Evolutionary conservation across 2,113 vertebrate genomes (phyloP), one percentile per base, ranked within the genome.

Genomic region (Equus przewalskii): DNA sequence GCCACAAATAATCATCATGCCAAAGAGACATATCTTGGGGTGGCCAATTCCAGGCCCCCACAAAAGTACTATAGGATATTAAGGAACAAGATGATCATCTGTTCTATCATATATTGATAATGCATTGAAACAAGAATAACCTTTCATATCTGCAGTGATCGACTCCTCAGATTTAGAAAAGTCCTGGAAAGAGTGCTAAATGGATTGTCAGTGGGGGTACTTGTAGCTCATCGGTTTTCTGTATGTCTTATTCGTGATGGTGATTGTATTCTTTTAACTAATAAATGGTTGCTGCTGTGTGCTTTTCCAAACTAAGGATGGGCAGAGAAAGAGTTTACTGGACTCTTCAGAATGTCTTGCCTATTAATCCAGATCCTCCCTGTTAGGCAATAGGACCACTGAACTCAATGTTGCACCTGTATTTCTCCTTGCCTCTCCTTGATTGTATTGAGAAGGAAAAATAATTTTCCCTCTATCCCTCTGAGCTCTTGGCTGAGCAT

Each of bases 61-160:
- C 36, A 41, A 41, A 41, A 98, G 56, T 93, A 64, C 41, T 96
- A 75, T n/a, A 84, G 90, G 14, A 46, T 91, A 72, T 67, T 86
- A 67, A 91, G 11, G 28, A 94, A 87, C 3, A 49, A 1, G 0
- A 89, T 96, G 64, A 92, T 95, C 54, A 91, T 62, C 54, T 79
- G 96, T 97, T 97, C 56, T 95, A 82, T 81, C 8, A 75, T 76
- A 24, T 97, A 89, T 95, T 97, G 97, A 98, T 58, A 97, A 51
- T 30, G 81, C 14, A 85, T 7, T 85, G 54, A 73, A 79, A 94
- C 95, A 95, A 89, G 3, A 83, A 96, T 41, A 94, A 72, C 4
- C 1, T 81, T 81, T 97, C 65, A 90, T 96, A 79, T 96, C 92
- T 95, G 46, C 24, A 80, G 5, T 56, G 44, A 94, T 65, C 36